A percentile compares a stretch with the other conserved stretches of the same genome.
Evolutionary conservation across 1,140 invertebrate genomes (phyloP).

Genomic region (Thaumatotibia leucotreta): DNA sequence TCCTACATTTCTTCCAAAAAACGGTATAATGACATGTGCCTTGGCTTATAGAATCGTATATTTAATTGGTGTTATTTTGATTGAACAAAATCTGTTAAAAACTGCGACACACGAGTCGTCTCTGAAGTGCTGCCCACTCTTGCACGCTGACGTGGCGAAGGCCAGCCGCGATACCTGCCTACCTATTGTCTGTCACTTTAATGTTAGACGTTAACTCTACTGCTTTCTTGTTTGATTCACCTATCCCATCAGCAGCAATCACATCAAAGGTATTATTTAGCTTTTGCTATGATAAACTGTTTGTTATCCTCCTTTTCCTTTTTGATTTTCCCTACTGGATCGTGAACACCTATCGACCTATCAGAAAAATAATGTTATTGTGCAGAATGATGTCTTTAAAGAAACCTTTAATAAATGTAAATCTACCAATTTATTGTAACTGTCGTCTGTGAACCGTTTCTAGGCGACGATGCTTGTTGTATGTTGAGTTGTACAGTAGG

Average conservation of each 20-base stretch:
- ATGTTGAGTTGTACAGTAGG: conserved; percentile 28
- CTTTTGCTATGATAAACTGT: neutral
- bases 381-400: neutral
- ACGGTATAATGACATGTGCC: conserved; percentile 63
- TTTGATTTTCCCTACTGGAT: neutral
- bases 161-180: conserved; percentile 4
- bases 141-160: conserved; percentile 7
- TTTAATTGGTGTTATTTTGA: conserved; percentile 53
- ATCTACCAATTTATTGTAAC: neutral
- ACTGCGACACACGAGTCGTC: conserved; percentile 31
- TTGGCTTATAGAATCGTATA: conserved; percentile 62
- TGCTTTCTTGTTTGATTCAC: neutral
- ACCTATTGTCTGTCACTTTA: neutral
- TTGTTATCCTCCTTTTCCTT: neutral
- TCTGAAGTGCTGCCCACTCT: conserved; percentile 39
- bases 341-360: neutral
- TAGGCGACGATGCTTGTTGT: neutral
- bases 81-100: conserved; percentile 43
- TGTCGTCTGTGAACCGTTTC: conserved; percentile 1
- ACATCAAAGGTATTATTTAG: neutral
- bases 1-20: conserved; percentile 67
- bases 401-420: neutral
- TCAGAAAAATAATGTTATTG: neutral
- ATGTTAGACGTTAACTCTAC: neutral
- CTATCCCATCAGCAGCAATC: neutral